Evolutionary conservation across 2,113 vertebrate genomes (phyloP).

Genomic region (Tyto alba): DNA sequence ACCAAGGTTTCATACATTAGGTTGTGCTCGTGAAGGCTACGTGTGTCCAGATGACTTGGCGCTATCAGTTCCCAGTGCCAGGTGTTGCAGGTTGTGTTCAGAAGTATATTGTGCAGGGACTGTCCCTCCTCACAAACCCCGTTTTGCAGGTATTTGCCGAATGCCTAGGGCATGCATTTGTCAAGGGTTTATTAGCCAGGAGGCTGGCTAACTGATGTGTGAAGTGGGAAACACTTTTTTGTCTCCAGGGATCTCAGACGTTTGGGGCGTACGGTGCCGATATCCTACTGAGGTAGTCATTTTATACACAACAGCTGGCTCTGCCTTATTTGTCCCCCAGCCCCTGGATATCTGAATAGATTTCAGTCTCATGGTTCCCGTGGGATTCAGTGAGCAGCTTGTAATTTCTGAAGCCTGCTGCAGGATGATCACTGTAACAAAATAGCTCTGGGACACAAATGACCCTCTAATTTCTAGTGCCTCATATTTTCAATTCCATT

Average conservation of each 20-base stretch:
- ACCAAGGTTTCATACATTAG: background rate
- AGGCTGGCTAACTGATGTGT: background rate
- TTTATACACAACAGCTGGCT: background rate
- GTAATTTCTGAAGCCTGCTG: background rate
- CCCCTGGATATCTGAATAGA: background rate
- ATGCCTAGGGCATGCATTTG: background rate
- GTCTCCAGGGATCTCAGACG: background rate
- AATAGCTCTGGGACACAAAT: background rate
- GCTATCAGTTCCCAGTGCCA: background rate
- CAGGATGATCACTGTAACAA: background rate
- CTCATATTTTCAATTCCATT: background rate
- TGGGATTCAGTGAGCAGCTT: background rate
- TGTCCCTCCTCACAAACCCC: background rate
- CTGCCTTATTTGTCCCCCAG: background rate
- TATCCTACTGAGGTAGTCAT: background rate
- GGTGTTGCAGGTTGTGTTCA: background rate
- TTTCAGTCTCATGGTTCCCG: background rate
- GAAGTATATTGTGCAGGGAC: background rate
- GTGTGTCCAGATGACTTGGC: rapidly evolving
- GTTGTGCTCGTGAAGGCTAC: background rate
- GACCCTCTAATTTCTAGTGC: background rate
- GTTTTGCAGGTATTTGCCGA: background rate
- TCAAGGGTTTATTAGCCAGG: background rate
- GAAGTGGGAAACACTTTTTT: background rate
- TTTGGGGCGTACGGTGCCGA: background rate